Conservation (phyloP, 2,113 vertebrate species). For the Corythornis cristatus region DNA sequence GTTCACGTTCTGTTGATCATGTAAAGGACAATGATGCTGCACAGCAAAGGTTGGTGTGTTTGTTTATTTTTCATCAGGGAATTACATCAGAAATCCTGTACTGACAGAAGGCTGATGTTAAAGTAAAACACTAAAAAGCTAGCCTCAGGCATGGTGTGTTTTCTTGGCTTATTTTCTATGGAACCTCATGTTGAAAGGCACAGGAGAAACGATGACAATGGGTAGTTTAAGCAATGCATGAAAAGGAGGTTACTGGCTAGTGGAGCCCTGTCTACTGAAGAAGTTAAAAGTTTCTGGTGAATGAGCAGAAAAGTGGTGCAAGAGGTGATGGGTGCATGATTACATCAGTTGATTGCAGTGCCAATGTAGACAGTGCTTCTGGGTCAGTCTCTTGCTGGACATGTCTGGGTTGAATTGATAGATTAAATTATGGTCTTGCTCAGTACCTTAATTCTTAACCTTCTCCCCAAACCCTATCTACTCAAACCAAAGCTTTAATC, state of each 20-base stretch:
- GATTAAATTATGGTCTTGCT: not conserved
- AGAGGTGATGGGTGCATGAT: not conserved
- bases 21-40: not conserved
- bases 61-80: not conserved
- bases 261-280: accelerated
- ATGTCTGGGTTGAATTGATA: not conserved
- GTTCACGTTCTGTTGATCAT: not conserved
- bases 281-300: not conserved
- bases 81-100: not conserved
- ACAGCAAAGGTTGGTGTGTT: not conserved
- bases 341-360: accelerated
- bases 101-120: not conserved
- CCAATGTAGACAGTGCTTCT: not conserved
- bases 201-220: not conserved
- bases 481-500: not conserved
- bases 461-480: accelerated
- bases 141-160: not conserved
- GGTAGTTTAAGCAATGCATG: not conserved
- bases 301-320: not conserved
- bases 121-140: not conserved
- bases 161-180: not conserved
- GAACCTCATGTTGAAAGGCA: not conserved
- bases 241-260: not conserved
- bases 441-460: not conserved
- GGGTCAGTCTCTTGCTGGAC: not conserved